Percentiles rank a stretch among this genome's conserved stretches.
Evolutionary conservation across 2,797 vertebrate species (phyloP).

Genomic region (Cryptoprocta ferox): DNA sequence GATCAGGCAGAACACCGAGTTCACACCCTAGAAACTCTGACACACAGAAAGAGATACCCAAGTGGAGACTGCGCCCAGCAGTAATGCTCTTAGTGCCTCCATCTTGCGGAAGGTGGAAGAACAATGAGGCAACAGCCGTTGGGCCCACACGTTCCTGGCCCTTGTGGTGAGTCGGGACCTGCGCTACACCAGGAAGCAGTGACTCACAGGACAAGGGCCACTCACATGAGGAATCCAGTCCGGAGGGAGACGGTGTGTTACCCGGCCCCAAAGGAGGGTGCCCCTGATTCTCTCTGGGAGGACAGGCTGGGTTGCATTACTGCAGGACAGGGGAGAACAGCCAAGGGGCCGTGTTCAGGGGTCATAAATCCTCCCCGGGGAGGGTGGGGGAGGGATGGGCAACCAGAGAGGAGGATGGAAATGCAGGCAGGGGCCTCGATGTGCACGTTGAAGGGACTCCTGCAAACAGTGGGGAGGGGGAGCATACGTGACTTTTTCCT

Average conservation of each 20-base stretch:
- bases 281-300: background rate
- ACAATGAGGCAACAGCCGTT: rapidly evolving
- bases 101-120: background rate
- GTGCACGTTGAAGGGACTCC: background rate
- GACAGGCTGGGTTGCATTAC: background rate
- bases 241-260: background rate
- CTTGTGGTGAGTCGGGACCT: background rate
- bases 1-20: background rate
- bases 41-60: background rate
- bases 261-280: background rate
- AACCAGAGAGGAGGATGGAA: background rate
- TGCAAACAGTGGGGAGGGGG: too few relatives aligned
- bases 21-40: background rate
- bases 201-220: background rate
- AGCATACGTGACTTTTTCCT: background rate
- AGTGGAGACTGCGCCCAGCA: background rate
- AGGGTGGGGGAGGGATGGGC: too few relatives aligned
- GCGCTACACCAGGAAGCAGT: background rate
- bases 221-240: background rate
- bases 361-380: background rate
- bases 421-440: too few relatives aligned
- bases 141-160: background rate
- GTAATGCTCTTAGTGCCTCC: rapidly evolving
- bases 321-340: background rate
- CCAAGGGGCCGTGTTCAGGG: background rate